Percentiles rank a stretch among this genome's conserved stretches.
Conservation (phyloP, 1,140 invertebrate species). For the Thereuonema tuberculata region DNA sequence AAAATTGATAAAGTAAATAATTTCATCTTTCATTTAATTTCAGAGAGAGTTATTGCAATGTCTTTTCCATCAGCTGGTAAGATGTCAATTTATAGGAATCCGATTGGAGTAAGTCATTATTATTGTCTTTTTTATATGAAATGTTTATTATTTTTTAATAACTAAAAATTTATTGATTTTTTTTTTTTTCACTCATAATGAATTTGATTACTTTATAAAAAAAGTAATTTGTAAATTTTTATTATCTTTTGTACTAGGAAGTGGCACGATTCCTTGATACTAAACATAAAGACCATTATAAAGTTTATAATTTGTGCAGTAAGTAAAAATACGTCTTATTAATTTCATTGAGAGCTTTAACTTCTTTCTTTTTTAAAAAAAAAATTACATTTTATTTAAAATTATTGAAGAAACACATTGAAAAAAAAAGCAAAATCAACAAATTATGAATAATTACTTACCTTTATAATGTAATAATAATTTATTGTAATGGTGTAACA, state of each 20-base stretch:
- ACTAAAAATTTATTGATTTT: too few species aligned
- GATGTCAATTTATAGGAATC: slow-evolving; percentile 44
- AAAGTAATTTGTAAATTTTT: neutral
- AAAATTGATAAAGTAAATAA: neutral
- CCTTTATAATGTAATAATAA: slow-evolving; percentile 10
- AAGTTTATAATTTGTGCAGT: slow-evolving; percentile 47
- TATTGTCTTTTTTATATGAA: neutral
- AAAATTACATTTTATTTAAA: too few species aligned
- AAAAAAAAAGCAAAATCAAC: too few species aligned
- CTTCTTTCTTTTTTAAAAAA: too few species aligned
- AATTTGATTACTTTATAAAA: neutral
- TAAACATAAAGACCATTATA: slow-evolving; percentile 42
- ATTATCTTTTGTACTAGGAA: slow-evolving; percentile 31
- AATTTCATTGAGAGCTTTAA: too few species aligned
- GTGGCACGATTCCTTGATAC: slow-evolving; percentile 43
- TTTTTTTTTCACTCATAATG: neutral
- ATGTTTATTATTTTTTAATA: neutral
- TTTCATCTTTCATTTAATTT: slow-evolving; percentile 15
- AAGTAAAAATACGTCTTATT: slow-evolving; percentile 26
- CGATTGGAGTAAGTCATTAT: slow-evolving; percentile 38
- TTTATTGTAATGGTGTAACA: neutral
- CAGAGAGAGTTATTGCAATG: slow-evolving; percentile 45
- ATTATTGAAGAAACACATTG: too few species aligned
- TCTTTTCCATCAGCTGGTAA: slow-evolving; percentile 43
- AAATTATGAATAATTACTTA: too few species aligned